Conservation (phyloP, 2,888 invertebrate genomes). For the Lochmaea capreae region DNA sequence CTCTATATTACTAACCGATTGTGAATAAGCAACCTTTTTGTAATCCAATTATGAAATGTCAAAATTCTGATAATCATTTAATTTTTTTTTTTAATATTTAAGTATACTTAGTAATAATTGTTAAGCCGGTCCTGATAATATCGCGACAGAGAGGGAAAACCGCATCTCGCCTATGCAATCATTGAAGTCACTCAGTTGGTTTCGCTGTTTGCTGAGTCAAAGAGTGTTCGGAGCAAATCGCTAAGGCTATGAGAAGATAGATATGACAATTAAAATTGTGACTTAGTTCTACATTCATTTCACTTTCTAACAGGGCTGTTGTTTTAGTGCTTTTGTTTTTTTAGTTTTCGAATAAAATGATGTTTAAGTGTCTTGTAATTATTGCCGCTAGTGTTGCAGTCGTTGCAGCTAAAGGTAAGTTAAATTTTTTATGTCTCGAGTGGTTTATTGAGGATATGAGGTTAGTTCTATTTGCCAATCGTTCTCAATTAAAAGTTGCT, state of each 20-base stretch:
- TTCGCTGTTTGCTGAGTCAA: slow-evolving; percentile 19
- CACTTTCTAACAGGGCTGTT: slow-evolving; percentile 47
- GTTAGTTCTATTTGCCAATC: slow-evolving; percentile 3
- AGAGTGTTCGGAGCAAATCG: slow-evolving; percentile 24
- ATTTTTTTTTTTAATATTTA: too few relatives aligned
- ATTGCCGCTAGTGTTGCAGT: neutral
- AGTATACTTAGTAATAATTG: neutral
- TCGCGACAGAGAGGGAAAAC: slow-evolving; percentile 41
- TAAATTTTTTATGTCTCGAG: neutral
- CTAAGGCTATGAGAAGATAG: slow-evolving; percentile 29
- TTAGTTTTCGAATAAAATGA: slow-evolving; percentile 13
- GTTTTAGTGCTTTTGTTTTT: slow-evolving; percentile 31
- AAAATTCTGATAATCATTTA: too few relatives aligned
- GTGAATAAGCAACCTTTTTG: too few relatives aligned
- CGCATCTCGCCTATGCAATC: slow-evolving; percentile 43
- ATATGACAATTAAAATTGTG: slow-evolving; percentile 51
- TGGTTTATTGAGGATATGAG: slow-evolving; percentile 18
- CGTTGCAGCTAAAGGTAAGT: slow-evolving; percentile 16
- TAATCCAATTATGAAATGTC: too few relatives aligned
- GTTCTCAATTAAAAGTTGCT: neutral
- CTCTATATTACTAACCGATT: too few relatives aligned
- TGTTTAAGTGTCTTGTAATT: slow-evolving; percentile 20
- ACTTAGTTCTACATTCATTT: slow-evolving; percentile 46
- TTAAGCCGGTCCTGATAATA: slow-evolving; percentile 20
- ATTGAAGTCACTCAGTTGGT: slow-evolving; percentile 42